Base-by-base conservation (phyloP, 2,113 vertebrate species). In the Lipophrys pholis region DNA sequence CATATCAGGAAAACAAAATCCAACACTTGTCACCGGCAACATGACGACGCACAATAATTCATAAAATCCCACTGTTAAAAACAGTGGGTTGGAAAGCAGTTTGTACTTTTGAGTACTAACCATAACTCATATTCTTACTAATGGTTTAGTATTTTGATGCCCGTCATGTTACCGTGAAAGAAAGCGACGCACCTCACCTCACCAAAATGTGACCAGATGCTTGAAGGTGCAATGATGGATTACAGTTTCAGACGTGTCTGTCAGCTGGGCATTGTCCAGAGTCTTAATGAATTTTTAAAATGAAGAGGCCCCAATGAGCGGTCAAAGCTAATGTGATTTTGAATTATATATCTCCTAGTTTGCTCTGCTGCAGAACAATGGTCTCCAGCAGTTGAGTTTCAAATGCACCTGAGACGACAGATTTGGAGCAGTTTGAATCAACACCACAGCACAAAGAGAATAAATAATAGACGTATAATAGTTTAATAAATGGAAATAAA, bases 281-380 rank as follows among this genome's bases (percentile, higher is more conserved):
- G 71, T 60, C 67, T 58, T 78, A 59, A 83, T 82, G 8, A 51
- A 59, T 56, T 61, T 82, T 85, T 81, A 43, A 58, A 85, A 71
- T 54, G 62, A 83, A 73, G 58, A 69, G 68, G 68, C 74, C 65
- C 76, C 51, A 39, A 70, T 74, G 78, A 82, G 69, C 11, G 5
- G 69, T 83, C 69, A 76, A 73, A 84, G 51, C 56, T 78, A 82
- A 80, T 73, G 73, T 0, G 53, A 73, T 66, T 76, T 60, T 74
- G 68, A 89, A 86, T 83, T 69, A 77, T 76, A 73, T 1, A 67
- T 69, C 48, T 60, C 36, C 42, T 52, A 8, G 8, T 51, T 45
- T 57, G 42, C 36, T 17, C 63, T 64, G 21, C 63, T 61, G 6
- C 40, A 57, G 15, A 71, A 73, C 49, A 66, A 67, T 50, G 38